phyloP scores from a whole-genome alignment of 2,888 invertebrate genomes.

The Lasioglossum pauxillum region DNA sequence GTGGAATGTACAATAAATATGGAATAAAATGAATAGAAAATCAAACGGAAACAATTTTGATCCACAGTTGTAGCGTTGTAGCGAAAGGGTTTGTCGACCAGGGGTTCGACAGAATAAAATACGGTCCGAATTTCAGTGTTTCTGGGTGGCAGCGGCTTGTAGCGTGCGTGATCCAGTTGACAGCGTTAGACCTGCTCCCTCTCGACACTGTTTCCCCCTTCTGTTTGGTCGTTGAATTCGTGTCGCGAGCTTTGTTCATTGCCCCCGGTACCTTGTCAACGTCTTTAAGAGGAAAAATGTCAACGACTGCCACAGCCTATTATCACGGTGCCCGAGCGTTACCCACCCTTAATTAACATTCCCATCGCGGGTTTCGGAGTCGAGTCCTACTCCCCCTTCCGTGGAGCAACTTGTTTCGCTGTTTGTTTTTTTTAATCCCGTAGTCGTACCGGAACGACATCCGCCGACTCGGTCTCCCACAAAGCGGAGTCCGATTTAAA shows the following conservation, averaged over 20 bases:
- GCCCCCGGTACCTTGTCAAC: conserved; percentile 26
- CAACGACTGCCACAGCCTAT: conserved; percentile 26
- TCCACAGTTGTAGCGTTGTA: not conserved
- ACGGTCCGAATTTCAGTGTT: not conserved
- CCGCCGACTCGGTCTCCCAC: conserved; percentile 1
- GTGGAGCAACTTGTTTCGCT: conserved; percentile 9
- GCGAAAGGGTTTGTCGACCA: not conserved
- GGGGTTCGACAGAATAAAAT: not conserved
- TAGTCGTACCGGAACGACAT: not conserved
- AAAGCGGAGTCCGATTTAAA: conserved; percentile 13
- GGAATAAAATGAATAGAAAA: not conserved
- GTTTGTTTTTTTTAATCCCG: conserved; percentile 32
- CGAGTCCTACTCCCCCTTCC: not conserved
- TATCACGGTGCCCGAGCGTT: conserved; percentile 25
- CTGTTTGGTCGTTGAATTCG: conserved; percentile 23
- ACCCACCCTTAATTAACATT: conserved; percentile 35
- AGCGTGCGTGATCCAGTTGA: conserved; percentile 3
- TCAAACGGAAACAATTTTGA: not conserved
- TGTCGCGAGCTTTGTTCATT: conserved; percentile 21
- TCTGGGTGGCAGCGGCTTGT: not conserved
- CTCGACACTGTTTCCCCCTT: conserved; percentile 27
- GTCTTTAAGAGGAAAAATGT: conserved; percentile 36
- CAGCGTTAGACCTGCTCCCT: conserved; percentile 14
- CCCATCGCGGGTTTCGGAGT: conserved; percentile 15
- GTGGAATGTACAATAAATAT: not conserved